Evolutionary conservation across 2,113 vertebrate species (phyloP), one percentile per base, ranked within the genome.

Genomic region (Tachycineta bicolor): DNA sequence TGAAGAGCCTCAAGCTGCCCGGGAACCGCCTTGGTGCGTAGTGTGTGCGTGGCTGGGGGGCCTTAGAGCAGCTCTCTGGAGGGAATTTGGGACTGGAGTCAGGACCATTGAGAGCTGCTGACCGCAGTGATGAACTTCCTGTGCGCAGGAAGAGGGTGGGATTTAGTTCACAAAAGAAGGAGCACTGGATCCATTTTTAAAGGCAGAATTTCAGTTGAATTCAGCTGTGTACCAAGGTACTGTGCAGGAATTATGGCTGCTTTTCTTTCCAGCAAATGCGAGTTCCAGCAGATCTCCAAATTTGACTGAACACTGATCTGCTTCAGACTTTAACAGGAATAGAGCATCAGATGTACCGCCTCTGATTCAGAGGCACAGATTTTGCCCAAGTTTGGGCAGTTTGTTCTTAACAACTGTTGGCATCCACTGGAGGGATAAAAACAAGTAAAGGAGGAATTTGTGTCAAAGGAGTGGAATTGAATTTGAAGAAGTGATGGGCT

Each of bases 21-120:
- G 98, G 98, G 84, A 99, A 99, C 84, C 98, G 99, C 13, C 98
- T 99, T 1, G 98, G 99, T 99, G 93, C 11, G 98, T 96, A 90
- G 20, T 15, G 11, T 31, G 74, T 52, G 44, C 10, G 10, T 16
- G 71, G 19, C 50, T 47, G 1, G 13, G n/a, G 39, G 69, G 37
- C 53, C 41, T 39, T 9, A 24, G 41, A 34, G 68, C 21, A 70
- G 43, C 29, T 83, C 47, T 70, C 50, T 34, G n/a, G 19, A 55
- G 50, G 12, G 7, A 63, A 25, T 67, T 53, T 4, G 29, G 50
- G 41, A n/a, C 21, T 80, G 88, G 25, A 52, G 50, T 62, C 43
- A 34, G 23, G 17, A 63, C 21, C 6, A 2, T 1, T 28, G 52
- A 39, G 67, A 55, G 59, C n/a, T 65, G 43, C 12, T 44, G 60